A percentile compares a stretch with the other conserved stretches of the same genome.
Conservation (phyloP, 2,888 invertebrate genomes). For the Trachelus iudaicus region DNA sequence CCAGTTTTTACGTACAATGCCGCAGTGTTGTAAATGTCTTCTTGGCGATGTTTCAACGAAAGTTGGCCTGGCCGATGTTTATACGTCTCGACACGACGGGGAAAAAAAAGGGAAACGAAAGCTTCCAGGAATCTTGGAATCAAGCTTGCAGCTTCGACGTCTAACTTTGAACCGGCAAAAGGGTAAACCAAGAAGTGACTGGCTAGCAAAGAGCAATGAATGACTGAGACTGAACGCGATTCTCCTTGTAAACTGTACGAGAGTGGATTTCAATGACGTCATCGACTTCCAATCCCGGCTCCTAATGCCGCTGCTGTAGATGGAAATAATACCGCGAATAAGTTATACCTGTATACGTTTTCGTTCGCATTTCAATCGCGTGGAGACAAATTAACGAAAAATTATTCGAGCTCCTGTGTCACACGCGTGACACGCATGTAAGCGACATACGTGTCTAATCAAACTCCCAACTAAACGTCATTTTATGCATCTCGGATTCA, state of each 20-base stretch:
- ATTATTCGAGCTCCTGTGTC: background rate
- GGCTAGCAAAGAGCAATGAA: background rate
- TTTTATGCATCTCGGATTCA: background rate
- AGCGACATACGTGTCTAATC: background rate
- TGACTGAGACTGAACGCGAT: background rate
- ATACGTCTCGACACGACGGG: background rate
- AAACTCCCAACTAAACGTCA: background rate
- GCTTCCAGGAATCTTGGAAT: background rate
- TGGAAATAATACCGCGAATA: background rate
- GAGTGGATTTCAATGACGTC: conserved; percentile 11
- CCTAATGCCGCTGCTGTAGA: background rate
- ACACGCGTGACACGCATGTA: background rate
- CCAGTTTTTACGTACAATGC: background rate
- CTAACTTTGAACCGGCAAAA: background rate
- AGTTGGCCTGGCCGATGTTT: background rate
- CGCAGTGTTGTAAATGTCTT: background rate
- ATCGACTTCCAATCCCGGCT: conserved; percentile 15
- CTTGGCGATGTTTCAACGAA: background rate
- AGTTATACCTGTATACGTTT: background rate
- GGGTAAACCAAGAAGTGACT: background rate
- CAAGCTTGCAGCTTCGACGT: background rate
- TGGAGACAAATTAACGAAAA: background rate
- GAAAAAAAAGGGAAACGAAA: background rate
- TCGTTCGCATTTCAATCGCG: background rate
- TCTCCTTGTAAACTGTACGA: background rate